Conservation (phyloP, 2,888 invertebrate genomes). For the Scaptomyza caliginosa region DNA sequence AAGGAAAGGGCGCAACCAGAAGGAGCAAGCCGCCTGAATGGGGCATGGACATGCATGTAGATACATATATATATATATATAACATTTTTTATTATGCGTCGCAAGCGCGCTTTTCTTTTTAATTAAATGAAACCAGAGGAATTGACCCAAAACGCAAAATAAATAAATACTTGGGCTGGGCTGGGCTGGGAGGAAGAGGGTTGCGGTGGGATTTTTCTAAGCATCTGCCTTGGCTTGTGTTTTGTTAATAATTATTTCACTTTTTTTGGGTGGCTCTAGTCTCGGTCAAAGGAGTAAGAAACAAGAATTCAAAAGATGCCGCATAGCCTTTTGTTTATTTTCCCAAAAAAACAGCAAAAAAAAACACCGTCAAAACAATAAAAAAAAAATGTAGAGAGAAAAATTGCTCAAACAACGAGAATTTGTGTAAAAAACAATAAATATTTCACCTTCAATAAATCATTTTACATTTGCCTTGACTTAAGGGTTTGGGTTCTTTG, state of each 20-base stretch:
- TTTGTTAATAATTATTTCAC: conserved; percentile 76
- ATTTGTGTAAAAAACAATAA: conserved; percentile 80
- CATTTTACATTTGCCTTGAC: conserved; percentile 59
- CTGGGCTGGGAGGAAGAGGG: neutral
- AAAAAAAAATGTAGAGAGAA: conserved; percentile 7
- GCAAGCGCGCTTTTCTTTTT: conserved; percentile 77
- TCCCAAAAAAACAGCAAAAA: conserved; percentile 26
- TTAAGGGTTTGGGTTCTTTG: conserved; percentile 1
- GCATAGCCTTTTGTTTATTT: conserved; percentile 62
- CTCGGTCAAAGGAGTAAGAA: conserved; percentile 30
- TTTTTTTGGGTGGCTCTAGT: conserved; percentile 37
- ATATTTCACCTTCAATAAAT: conserved; percentile 83
- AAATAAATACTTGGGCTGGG: conserved; percentile 69
- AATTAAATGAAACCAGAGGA: conserved; percentile 83
- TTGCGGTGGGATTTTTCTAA: conserved; percentile 26
- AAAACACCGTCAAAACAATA: conserved; percentile 28
- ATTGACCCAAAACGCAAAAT: conserved; percentile 81
- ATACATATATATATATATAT: too few species aligned
- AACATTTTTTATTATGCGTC: conserved; percentile 64
- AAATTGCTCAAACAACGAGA: conserved; percentile 40
- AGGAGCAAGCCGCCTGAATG: too few species aligned
- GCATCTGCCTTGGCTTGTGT: conserved; percentile 57
- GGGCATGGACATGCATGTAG: conserved; percentile 62
- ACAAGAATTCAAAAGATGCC: conserved; percentile 76
- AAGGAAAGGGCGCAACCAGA: neutral